Evolutionary conservation across 2,797 vertebrate genomes (phyloP).

Genomic region (Microctenopoma lineatum): DNA sequence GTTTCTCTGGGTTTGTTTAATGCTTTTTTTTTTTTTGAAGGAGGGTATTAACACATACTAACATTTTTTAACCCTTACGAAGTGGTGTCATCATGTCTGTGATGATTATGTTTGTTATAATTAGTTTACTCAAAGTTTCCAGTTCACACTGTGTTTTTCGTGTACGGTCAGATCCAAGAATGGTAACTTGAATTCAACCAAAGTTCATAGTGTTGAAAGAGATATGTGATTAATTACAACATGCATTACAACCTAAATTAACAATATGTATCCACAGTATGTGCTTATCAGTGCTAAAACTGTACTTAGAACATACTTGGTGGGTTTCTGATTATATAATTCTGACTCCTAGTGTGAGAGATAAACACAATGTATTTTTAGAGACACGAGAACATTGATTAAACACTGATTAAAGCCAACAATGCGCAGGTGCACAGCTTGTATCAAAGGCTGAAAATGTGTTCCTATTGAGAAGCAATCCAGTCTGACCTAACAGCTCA

Average conservation of each 20-base stretch:
- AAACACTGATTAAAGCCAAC: constrained; percentile 40
- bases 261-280: neutral
- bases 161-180: neutral
- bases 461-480: constrained; percentile 30
- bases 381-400: constrained; percentile 24
- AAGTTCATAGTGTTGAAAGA: neutral
- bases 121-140: neutral
- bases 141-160: neutral
- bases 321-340: no score
- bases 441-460: constrained; percentile 38
- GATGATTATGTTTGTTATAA: neutral
- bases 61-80: neutral
- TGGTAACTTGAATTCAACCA: neutral
- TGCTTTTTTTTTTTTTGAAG: constrained; percentile 26
- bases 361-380: constrained; percentile 9
- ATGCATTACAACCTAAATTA: neutral
- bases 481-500: constrained; percentile 28
- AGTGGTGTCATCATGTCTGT: no score
- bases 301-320: no score
- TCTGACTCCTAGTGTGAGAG: neutral
- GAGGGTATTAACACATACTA: neutral
- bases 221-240: neutral
- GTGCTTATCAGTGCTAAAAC: neutral
- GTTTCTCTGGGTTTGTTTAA: constrained; percentile 47
- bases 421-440: constrained; percentile 21